Conservation (phyloP, 1,140 invertebrate genomes). For the Phymastichus coffea region DNA sequence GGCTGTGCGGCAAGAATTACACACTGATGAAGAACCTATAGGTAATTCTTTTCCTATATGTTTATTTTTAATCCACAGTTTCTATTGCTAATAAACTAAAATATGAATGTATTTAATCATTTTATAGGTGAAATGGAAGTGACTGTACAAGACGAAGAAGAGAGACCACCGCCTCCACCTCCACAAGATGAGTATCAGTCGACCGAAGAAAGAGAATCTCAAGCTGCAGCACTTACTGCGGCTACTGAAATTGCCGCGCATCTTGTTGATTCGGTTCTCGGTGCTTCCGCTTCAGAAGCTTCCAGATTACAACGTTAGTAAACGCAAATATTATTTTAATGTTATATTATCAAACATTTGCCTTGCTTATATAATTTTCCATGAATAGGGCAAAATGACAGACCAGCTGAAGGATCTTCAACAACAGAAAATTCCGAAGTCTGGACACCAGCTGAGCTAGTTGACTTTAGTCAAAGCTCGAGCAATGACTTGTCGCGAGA, state of each 20-base stretch:
- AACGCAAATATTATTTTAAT: too few relatives aligned
- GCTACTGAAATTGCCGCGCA: conserved; percentile 49
- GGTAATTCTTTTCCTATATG: conserved; percentile 28
- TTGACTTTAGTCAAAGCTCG: conserved; percentile 44
- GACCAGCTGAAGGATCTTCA: conserved; percentile 27
- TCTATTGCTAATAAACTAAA: too few relatives aligned
- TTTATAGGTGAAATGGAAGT: conserved; percentile 51
- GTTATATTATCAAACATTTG: too few relatives aligned
- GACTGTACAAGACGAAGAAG: conserved; percentile 49
- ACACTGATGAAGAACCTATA: conserved; percentile 48
- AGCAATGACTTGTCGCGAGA: conserved; percentile 42
- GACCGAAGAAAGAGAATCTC: conserved; percentile 40
- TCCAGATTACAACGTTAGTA: conserved; percentile 41
- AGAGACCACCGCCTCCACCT: conserved; percentile 39
- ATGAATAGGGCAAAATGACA: conserved; percentile 35
- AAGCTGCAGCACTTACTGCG: conserved; percentile 20
- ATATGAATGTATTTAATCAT: too few relatives aligned
- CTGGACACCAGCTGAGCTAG: conserved; percentile 32
- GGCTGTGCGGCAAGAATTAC: conserved; percentile 31
- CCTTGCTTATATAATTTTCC: too few relatives aligned
- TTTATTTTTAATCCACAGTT: too few relatives aligned
- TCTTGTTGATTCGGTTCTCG: conserved; percentile 49
- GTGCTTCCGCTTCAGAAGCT: conserved; percentile 41
- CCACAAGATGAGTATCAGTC: conserved; percentile 40
- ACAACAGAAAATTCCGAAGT: conserved; percentile 17